Conservation (phyloP, 2,888 invertebrate genomes). For the Yponomeuta cagnagella region DNA sequence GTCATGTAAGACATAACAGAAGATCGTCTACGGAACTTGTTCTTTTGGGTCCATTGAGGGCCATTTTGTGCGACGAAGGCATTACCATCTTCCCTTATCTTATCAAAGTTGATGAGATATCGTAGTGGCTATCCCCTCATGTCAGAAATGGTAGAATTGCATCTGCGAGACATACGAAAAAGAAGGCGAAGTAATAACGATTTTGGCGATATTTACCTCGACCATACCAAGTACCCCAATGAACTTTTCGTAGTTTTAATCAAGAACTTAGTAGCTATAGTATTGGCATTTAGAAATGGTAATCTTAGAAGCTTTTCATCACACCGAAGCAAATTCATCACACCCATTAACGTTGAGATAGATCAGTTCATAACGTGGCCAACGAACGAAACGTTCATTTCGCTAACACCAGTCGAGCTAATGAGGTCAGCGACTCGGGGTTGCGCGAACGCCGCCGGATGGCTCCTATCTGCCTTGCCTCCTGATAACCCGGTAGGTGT, state of each 20-base stretch:
- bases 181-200: neutral
- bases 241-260: no score
- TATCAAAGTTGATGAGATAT: neutral
- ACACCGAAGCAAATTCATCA: conserved; percentile 22
- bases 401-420: neutral
- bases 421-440: conserved; percentile 20
- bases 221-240: neutral
- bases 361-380: neutral
- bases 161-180: neutral
- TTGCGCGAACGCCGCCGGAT: conserved; percentile 37
- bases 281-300: no score
- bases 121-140: neutral
- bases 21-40: neutral
- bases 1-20: neutral
- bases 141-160: neutral
- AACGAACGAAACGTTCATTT: neutral
- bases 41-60: neutral
- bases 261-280: no score
- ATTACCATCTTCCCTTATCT: neutral
- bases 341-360: conserved; percentile 9
- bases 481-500: conserved; percentile 32
- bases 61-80: neutral
- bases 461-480: conserved; percentile 28
- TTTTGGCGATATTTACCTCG: neutral
- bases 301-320: no score